Conservation (phyloP, 1,140 invertebrate species). For the Drosophila lini region DNA sequence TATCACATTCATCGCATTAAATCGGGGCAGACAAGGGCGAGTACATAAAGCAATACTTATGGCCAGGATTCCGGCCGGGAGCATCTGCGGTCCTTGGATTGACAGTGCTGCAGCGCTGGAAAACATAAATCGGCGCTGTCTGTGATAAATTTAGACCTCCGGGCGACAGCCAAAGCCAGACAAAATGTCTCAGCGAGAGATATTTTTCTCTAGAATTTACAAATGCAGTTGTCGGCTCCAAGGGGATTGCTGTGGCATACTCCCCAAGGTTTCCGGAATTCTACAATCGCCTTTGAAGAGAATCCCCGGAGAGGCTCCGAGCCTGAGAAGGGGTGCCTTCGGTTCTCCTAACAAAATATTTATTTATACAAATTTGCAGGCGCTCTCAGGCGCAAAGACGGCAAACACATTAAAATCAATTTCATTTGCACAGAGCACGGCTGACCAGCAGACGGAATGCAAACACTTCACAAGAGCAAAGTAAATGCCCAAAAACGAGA, state of each 20-base stretch:
- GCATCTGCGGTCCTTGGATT: slow-evolving; percentile 8
- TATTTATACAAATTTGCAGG: slow-evolving; percentile 25
- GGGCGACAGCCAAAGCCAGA: slow-evolving; percentile 40
- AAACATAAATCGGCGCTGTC: slow-evolving; percentile 62
- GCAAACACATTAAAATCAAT: slow-evolving; percentile 55
- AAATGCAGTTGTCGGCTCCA: slow-evolving; percentile 34
- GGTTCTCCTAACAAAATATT: slow-evolving; percentile 19
- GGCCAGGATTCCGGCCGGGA: not conserved
- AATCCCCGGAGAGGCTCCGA: not conserved
- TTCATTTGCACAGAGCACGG: slow-evolving; percentile 18
- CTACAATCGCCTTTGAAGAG: slow-evolving; percentile 31
- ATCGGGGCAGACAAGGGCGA: not conserved
- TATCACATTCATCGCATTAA: slow-evolving; percentile 10
- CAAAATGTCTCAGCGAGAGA: slow-evolving; percentile 50
- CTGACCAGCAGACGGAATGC: slow-evolving; percentile 44
- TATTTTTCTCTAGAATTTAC: slow-evolving; percentile 47
- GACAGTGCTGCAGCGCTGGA: slow-evolving; percentile 22
- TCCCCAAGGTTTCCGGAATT: slow-evolving; percentile 39
- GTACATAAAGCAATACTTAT: not conserved
- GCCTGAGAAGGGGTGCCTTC: not conserved
- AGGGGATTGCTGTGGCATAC: slow-evolving; percentile 36
- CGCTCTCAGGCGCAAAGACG: slow-evolving; percentile 34
- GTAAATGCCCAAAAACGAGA: slow-evolving; percentile 5
- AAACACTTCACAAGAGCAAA: slow-evolving; percentile 37
- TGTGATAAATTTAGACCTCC: slow-evolving; percentile 64